Conservation (phyloP, 2,888 invertebrate species). For the Drosophila vallismaia region DNA sequence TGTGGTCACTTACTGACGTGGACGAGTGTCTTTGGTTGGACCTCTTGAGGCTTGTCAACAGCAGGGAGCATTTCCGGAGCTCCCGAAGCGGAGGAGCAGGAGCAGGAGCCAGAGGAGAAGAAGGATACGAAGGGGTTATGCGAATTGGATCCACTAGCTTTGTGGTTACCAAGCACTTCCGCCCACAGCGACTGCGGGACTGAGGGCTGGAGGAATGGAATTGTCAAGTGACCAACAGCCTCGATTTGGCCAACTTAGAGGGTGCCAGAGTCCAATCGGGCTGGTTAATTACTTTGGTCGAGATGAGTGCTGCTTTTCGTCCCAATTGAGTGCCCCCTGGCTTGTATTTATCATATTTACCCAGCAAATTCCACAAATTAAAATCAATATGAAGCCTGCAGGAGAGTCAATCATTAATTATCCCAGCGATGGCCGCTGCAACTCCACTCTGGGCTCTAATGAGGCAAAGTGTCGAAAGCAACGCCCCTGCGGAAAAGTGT, state of each 20-base stretch:
- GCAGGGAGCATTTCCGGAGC: conserved; percentile 58
- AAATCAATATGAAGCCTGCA: conserved; percentile 52
- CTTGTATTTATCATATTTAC: conserved; percentile 61
- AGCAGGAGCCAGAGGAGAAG: no score
- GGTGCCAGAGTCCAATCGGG: conserved; percentile 54
- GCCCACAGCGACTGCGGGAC: conserved; percentile 24
- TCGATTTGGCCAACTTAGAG: conserved; percentile 39
- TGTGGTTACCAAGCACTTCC: conserved; percentile 61
- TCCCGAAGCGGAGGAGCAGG: neutral
- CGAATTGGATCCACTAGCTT: conserved; percentile 19
- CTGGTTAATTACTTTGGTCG: conserved; percentile 69
- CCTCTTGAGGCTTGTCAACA: conserved; percentile 60
- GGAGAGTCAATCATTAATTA: conserved; percentile 61
- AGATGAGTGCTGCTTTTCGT: conserved; percentile 54
- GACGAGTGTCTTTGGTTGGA: conserved; percentile 60
- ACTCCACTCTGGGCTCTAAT: conserved; percentile 49
- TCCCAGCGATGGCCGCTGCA: conserved; percentile 30
- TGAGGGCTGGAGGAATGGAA: conserved; percentile 22
- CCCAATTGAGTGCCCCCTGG: conserved; percentile 5
- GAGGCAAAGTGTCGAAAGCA: conserved; percentile 53
- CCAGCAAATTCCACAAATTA: conserved; percentile 63
- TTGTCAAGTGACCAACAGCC: conserved; percentile 56
- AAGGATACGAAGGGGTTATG: neutral
- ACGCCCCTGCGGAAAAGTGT: conserved; percentile 27
- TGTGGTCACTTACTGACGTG: conserved; percentile 62